Percentiles rank a stretch among this genome's conserved stretches.
Evolutionary conservation across 2,797 vertebrate genomes (phyloP).

Genomic region (Oreortyx pictus): DNA sequence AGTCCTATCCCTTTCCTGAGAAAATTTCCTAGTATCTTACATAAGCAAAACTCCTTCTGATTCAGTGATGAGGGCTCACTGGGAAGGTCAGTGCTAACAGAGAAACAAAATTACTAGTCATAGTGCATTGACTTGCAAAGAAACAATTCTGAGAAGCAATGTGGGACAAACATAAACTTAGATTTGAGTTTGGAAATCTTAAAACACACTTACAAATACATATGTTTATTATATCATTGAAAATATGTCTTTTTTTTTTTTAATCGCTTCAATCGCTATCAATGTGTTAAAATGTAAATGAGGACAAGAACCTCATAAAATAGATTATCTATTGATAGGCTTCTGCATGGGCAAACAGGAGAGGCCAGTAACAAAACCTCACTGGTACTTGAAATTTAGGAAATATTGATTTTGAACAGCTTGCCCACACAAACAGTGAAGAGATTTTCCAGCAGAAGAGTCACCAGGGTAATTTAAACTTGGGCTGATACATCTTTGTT

Average conservation of each 20-base stretch:
- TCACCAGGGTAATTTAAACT: conserved; percentile 11
- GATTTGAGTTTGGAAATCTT: background rate
- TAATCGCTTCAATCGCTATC: background rate
- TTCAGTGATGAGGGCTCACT: background rate
- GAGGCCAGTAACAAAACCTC: background rate
- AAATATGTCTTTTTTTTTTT: background rate
- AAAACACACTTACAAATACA: background rate
- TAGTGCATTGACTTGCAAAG: background rate
- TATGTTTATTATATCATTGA: background rate
- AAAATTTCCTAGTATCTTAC: background rate
- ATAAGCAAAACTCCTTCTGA: background rate
- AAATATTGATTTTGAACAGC: background rate
- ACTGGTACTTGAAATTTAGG: background rate
- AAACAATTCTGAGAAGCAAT: background rate
- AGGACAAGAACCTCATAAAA: conserved; percentile 11
- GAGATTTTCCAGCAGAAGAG: conserved; percentile 15
- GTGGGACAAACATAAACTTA: background rate
- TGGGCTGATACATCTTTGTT: background rate
- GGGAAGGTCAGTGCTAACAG: background rate
- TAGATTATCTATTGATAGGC: background rate
- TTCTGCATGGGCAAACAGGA: background rate
- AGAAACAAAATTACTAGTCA: background rate
- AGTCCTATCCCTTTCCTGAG: background rate
- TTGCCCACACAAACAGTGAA: background rate
- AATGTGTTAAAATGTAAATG: background rate